These are phyloP conservation scores for Cromileptes altivelis DNA, from an alignment of 2,113 vertebrate species.

Conservation along the genomic window DNA sequence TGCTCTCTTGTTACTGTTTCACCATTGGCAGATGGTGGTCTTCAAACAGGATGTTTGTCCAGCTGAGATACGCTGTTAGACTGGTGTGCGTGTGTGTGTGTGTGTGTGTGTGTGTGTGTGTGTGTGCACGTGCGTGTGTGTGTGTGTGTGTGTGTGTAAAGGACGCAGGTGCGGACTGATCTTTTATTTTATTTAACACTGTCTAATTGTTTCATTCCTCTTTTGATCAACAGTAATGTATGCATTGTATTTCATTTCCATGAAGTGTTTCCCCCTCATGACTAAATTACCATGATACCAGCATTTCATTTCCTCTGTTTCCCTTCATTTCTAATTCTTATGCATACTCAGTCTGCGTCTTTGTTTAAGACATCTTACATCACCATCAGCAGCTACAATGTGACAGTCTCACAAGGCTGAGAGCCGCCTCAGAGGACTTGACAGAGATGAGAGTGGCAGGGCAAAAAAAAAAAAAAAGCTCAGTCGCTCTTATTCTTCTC, in stretches of 20 bases:
- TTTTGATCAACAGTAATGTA: slow-evolving; percentile 1
- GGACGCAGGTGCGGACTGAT: slow-evolving; percentile 2
- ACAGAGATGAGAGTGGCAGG: slow-evolving; percentile 1
- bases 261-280: background rate
- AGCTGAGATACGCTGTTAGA: slow-evolving; percentile 53
- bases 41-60: slow-evolving; percentile 80
- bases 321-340: background rate
- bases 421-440: background rate
- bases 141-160: slow-evolving; percentile 21
- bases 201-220: background rate
- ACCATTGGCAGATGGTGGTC: slow-evolving; percentile 77
- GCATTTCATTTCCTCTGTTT: slow-evolving; percentile 15
- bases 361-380: background rate
- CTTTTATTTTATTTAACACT: slow-evolving; percentile 2
- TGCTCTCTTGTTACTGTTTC: slow-evolving; percentile 76
- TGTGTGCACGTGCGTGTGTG: slow-evolving; percentile 22
- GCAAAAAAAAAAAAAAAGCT: background rate
- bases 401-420: slow-evolving; percentile 2
- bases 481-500: background rate
- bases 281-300: slow-evolving; percentile 2
- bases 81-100: slow-evolving; percentile 32
- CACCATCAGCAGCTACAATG: background rate
- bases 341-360: background rate
- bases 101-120: slow-evolving; percentile 31
- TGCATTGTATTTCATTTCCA: slow-evolving; percentile 14